A percentile compares a stretch with the other conserved stretches of the same genome.
Conservation (phyloP, 2,797 vertebrate species). For the Anabacerthia variegaticeps region DNA sequence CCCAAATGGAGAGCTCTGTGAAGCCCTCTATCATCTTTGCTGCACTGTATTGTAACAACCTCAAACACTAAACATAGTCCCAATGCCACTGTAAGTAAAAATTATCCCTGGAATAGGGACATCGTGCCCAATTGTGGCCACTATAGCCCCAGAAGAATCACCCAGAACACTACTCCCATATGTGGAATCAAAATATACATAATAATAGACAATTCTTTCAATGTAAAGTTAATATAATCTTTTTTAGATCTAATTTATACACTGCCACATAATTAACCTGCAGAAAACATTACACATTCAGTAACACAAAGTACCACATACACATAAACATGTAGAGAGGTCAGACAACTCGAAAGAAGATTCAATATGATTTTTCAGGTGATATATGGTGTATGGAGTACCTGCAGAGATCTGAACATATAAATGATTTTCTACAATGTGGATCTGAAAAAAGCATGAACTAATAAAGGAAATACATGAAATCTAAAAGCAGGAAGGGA, state of each 20-base stretch:
- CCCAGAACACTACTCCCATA: background rate
- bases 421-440: background rate
- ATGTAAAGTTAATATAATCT: background rate
- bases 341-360: background rate
- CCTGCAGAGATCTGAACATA: background rate
- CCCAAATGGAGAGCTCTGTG: background rate
- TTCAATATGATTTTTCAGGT: background rate
- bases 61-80: background rate
- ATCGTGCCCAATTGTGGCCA: accelerated
- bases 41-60: background rate
- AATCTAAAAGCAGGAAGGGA: background rate
- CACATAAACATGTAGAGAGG: background rate
- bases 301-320: background rate
- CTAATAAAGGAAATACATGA: background rate
- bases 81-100: background rate
- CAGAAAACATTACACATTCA: background rate
- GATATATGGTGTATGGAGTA: background rate
- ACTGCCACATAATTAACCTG: background rate
- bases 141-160: background rate
- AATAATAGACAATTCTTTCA: background rate
- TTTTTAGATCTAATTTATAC: background rate
- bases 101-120: background rate
- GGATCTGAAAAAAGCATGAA: background rate
- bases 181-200: background rate
- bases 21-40: background rate